phyloP scores from a whole-genome alignment of 2,113 vertebrate species.

The Cryptotis parvus region DNA sequence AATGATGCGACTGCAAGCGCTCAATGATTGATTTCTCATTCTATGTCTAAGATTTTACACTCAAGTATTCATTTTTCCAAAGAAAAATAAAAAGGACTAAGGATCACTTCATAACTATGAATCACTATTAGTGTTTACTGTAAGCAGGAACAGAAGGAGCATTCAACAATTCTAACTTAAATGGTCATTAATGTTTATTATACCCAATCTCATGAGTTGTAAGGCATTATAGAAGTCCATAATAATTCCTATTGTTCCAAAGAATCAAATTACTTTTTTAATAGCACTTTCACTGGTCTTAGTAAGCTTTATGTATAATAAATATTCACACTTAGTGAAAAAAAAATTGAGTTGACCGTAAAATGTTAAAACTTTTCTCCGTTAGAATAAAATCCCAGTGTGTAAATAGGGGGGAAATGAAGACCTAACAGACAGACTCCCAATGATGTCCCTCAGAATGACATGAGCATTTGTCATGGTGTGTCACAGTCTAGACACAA shows the following conservation, averaged over 20 bases:
- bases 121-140: background rate
- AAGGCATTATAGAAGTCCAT: slow-evolving; percentile 2
- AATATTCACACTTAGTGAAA: background rate
- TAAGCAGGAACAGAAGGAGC: background rate
- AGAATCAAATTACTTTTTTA: slow-evolving; percentile 12
- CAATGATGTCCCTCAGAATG: background rate
- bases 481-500: background rate
- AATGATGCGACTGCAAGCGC: background rate
- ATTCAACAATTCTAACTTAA: slow-evolving; percentile 27
- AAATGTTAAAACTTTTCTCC: slow-evolving; percentile 14
- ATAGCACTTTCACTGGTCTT: slow-evolving; percentile 3
- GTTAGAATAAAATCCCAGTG: background rate
- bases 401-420: background rate
- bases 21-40: background rate
- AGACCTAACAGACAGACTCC: background rate
- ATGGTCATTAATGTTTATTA: background rate
- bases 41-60: background rate
- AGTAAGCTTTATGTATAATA: slow-evolving; percentile 10
- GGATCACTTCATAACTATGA: background rate
- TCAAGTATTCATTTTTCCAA: slow-evolving; percentile 34
- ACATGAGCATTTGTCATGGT: background rate
- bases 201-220: slow-evolving; percentile 18
- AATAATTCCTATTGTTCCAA: slow-evolving; percentile 27
- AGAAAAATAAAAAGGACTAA: background rate
- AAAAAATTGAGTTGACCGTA: slow-evolving; percentile 34